Conservation (phyloP, 2,888 invertebrate genomes). For the Autographa pulchrina region DNA sequence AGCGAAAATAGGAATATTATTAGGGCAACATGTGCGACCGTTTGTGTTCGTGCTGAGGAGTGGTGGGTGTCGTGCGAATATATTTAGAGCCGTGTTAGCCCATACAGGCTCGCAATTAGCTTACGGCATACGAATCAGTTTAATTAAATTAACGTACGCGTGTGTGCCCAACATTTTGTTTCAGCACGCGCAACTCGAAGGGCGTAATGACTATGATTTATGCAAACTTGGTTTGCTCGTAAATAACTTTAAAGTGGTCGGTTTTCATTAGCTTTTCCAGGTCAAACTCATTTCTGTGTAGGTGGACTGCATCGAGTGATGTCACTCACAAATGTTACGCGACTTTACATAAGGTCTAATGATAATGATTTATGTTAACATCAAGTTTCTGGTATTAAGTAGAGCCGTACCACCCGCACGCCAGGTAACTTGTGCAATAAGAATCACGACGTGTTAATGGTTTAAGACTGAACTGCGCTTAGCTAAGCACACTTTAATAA, state of each 20-base stretch:
- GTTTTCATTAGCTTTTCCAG: conserved; percentile 39
- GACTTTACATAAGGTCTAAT: conserved; percentile 11
- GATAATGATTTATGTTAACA: conserved; percentile 19
- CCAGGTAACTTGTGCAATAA: conserved; percentile 42
- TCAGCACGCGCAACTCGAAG: conserved; percentile 34
- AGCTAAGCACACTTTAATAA: conserved; percentile 43
- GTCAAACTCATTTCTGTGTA: conserved; percentile 35
- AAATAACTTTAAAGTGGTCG: conserved; percentile 30
- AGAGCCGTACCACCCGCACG: conserved; percentile 20
- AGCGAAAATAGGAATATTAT: conserved; percentile 61
- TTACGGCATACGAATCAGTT: conserved; percentile 67
- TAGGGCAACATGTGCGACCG: conserved; percentile 71
- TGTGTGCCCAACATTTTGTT: conserved; percentile 63
- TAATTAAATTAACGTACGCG: conserved; percentile 77
- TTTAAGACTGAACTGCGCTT: conserved; percentile 24
- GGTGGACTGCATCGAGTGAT: conserved; percentile 19
- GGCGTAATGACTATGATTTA: conserved; percentile 44
- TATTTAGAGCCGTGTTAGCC: conserved; percentile 74
- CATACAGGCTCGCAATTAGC: conserved; percentile 72
- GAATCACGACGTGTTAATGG: conserved; percentile 37
- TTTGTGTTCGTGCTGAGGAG: conserved; percentile 68
- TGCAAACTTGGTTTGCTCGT: conserved; percentile 27
- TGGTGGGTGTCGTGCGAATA: conserved; percentile 77
- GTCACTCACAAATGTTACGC: conserved; percentile 24
- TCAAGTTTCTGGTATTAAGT: conserved; percentile 28